Conservation (phyloP, 1,140 invertebrate species). For the Andrena cerasifolii region DNA sequence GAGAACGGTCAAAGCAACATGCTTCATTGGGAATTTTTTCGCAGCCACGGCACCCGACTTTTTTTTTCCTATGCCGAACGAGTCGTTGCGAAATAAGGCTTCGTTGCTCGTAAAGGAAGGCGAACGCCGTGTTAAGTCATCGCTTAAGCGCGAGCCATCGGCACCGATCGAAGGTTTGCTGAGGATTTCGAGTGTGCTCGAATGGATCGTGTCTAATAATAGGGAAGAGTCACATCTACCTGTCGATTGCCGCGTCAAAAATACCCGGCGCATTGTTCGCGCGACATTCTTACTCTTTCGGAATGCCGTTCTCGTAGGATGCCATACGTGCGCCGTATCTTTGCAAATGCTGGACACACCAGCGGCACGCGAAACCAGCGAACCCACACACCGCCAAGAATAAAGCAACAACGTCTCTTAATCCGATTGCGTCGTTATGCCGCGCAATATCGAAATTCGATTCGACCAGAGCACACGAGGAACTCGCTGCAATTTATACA, state of each 20-base stretch:
- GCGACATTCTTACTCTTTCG: neutral
- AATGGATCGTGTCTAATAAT: slow-evolving; percentile 13
- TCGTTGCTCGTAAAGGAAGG: slow-evolving; percentile 4
- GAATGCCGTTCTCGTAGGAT: slow-evolving; percentile 17
- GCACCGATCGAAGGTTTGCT: neutral
- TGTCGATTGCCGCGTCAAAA: slow-evolving; percentile 10
- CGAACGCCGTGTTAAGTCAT: slow-evolving; percentile 32
- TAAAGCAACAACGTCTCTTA: neutral
- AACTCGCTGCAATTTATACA: slow-evolving; percentile 7
- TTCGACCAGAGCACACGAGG: neutral
- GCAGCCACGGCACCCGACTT: neutral
- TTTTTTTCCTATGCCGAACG: neutral
- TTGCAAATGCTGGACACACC: neutral
- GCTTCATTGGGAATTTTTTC: neutral
- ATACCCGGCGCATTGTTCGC: neutral
- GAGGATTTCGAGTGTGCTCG: slow-evolving; percentile 16
- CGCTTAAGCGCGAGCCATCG: neutral
- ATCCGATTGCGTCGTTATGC: neutral
- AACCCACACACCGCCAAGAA: neutral
- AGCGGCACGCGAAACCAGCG: neutral
- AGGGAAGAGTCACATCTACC: neutral
- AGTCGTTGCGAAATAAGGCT: slow-evolving; percentile 25
- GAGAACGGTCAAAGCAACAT: too few species aligned
- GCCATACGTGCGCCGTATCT: neutral
- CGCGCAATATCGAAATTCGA: slow-evolving; percentile 13